Evolutionary conservation across 2,797 vertebrate genomes (phyloP).

Genomic region (Takifugu rubripes): DNA sequence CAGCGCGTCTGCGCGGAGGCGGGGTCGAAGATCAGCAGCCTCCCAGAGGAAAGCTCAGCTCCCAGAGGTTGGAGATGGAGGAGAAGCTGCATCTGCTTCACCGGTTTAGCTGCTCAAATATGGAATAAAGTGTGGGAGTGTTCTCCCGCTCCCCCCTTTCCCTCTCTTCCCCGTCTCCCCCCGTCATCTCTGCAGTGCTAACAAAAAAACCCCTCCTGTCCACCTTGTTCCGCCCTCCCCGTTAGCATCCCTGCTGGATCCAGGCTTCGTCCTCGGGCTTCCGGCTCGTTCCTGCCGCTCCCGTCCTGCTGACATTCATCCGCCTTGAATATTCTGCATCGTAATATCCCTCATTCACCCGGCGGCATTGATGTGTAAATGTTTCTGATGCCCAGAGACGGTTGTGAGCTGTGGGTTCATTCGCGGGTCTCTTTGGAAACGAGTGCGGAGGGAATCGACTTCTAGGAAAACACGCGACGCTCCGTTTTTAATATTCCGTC

Average conservation of each 20-base stretch:
- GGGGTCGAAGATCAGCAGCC: conserved; percentile 27
- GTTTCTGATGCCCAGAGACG: conserved; percentile 23
- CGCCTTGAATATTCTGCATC: conserved; percentile 47
- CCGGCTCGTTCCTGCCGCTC: conserved; percentile 14
- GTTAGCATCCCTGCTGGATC: not conserved
- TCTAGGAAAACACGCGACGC: too few relatives aligned
- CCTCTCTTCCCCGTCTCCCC: not conserved
- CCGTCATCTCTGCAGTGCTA: not conserved
- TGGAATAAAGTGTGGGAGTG: conserved; percentile 27
- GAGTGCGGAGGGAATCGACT: too few relatives aligned
- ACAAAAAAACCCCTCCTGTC: not conserved
- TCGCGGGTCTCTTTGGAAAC: too few relatives aligned
- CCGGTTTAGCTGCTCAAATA: conserved; percentile 27
- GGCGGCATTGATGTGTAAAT: conserved; percentile 68
- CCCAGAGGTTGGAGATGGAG: conserved; percentile 21
- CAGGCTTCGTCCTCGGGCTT: conserved; percentile 2
- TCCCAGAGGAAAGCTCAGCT: conserved; percentile 22
- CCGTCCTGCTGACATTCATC: conserved; percentile 34
- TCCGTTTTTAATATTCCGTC: conserved; percentile 27
- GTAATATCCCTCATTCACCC: conserved; percentile 29
- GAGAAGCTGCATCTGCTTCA: conserved; percentile 19
- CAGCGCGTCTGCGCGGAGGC: conserved; percentile 23
- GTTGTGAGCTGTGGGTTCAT: too few relatives aligned
- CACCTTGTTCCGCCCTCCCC: not conserved
- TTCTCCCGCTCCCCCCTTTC: not conserved